phyloP scores from a whole-genome alignment of 2,888 invertebrate species.

The Ophion ellenae region DNA sequence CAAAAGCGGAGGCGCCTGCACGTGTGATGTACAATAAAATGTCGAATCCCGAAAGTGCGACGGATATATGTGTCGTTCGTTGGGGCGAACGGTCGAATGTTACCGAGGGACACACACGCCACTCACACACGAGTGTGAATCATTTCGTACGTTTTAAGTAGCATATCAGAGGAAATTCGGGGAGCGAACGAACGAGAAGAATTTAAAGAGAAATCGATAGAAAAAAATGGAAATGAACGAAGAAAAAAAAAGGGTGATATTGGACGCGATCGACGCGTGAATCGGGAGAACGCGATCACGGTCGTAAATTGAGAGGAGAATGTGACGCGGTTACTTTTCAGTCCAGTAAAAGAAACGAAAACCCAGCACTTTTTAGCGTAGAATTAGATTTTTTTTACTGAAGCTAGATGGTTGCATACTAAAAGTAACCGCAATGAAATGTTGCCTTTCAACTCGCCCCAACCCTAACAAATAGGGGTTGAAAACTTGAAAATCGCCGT shows the following conservation, averaged over 20 bases:
- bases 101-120: neutral
- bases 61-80: neutral
- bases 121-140: conserved; percentile 13
- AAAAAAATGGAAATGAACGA: conserved; percentile 38
- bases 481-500: no score
- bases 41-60: conserved; percentile 51
- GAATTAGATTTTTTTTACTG: no score
- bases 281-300: conserved; percentile 66
- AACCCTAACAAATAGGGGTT: no score
- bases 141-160: conserved; percentile 63
- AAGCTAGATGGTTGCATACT: no score
- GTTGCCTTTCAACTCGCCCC: no score
- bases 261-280: conserved; percentile 64
- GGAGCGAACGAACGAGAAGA: neutral
- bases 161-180: conserved; percentile 61
- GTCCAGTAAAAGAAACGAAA: no score
- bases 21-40: conserved; percentile 67
- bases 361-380: no score
- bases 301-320: conserved; percentile 57
- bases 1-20: conserved; percentile 37
- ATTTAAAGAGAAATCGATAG: neutral
- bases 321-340: conserved; percentile 58
- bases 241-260: conserved; percentile 66
- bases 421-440: no score
- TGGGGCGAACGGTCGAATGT: neutral